phyloP scores from a whole-genome alignment of 2,888 invertebrate species.

The Opisthograptis luteolata region DNA sequence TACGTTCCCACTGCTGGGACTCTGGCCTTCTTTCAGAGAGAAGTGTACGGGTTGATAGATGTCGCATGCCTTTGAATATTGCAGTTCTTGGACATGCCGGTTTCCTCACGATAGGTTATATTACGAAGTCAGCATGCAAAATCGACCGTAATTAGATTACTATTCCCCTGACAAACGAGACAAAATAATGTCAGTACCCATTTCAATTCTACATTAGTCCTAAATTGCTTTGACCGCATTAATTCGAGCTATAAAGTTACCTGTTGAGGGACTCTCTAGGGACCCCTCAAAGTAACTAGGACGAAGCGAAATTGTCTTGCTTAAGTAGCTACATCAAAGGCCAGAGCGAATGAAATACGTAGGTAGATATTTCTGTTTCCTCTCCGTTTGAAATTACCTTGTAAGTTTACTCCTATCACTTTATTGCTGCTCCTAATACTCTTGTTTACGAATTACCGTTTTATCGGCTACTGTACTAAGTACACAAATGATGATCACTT shows the following conservation, averaged over 20 bases:
- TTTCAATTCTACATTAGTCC: constrained; percentile 50
- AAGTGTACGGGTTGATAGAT: too few relatives aligned
- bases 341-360: constrained; percentile 24
- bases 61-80: too few relatives aligned
- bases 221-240: constrained; percentile 73
- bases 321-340: constrained; percentile 66
- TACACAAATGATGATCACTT: constrained; percentile 16
- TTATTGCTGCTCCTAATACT: constrained; percentile 12
- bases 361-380: constrained; percentile 3
- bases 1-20: too few relatives aligned
- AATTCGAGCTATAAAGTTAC: constrained; percentile 73
- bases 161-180: constrained; percentile 51
- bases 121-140: constrained; percentile 23
- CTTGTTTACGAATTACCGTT: constrained; percentile 25
- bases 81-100: too few relatives aligned
- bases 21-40: too few relatives aligned
- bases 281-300: constrained; percentile 65
- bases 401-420: constrained; percentile 19
- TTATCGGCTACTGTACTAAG: constrained; percentile 2
- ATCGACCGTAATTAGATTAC: constrained; percentile 52
- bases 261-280: constrained; percentile 62
- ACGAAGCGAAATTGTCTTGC: constrained; percentile 67
- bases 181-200: constrained; percentile 52
- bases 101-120: too few relatives aligned
- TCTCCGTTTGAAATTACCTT: constrained; percentile 21